Evolutionary conservation across 2,888 invertebrate species (phyloP), one percentile per base, ranked within the genome.

Genomic region (Pantelozetes paolii): DNA sequence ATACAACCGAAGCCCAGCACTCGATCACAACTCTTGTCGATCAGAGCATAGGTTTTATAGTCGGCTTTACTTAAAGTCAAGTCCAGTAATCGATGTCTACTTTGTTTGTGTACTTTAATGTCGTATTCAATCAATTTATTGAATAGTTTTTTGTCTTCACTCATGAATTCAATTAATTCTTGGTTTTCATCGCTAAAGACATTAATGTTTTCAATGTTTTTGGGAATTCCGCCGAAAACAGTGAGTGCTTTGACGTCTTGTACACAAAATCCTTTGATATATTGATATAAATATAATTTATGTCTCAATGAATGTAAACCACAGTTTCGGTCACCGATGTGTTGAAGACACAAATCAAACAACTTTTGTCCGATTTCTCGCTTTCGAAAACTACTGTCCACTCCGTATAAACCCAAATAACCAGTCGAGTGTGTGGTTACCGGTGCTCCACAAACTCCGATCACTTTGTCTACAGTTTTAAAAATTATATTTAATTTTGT

Each of bases 1-100:
- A 73, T 69, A 59, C 69, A 73, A 5, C 73, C 73, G 48, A 62
- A 73, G 42, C 73, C 73, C 18, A 67, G 9, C 32, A 73, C 45
- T 70, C 69, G 26, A 40, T 42, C 30, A 23, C 28, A 42, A 15
- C 23, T 62, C 2, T n/a, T 30, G 23, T 73, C 73, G 18, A 48
- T 20, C 2, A 73, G n/a, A 3, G 48, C 48, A 69, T 36, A 64
- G 2, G 73, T 73, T 11, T 69, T 36, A n/a, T 67, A 69, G 30
- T 71, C 45, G 23, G 6, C 23, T 36, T 42, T 69, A n/a, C 36
- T 69, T 11, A 73, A 32, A 42, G 26, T 57, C 18, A 30, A 15
- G 6, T 20, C 23, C 30, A 73, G 32, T 59, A 73, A 40, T 32
- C 32, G n/a, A 0, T 42, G 20, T 30, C 73, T 36, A 48, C 42